phyloP scores from a whole-genome alignment of 1,140 invertebrate genomes.

The Lineus longissimus region DNA sequence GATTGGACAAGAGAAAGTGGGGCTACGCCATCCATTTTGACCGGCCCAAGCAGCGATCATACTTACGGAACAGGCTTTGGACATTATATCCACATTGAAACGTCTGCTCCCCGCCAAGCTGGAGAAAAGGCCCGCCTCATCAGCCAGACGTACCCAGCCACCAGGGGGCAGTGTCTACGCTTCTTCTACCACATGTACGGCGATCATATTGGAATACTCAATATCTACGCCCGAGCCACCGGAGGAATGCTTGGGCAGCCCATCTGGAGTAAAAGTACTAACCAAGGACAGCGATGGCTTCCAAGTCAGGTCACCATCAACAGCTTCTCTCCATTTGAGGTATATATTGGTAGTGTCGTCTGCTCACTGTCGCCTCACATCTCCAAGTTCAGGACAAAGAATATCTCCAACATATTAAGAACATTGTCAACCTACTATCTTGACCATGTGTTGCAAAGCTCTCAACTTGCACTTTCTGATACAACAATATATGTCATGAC shows the following conservation, averaged over 20 bases:
- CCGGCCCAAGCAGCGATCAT: conserved; percentile 42
- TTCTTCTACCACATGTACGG: conserved; percentile 80
- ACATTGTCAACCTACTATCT: too few species aligned
- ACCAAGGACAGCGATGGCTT: conserved; percentile 21
- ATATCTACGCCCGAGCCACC: conserved; percentile 28
- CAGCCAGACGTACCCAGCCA: conserved; percentile 22
- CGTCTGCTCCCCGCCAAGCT: conserved; percentile 31
- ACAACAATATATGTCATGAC: too few species aligned
- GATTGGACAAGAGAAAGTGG: conserved; percentile 32
- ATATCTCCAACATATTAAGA: too few species aligned
- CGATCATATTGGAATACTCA: conserved; percentile 29
- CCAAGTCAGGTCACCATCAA: conserved; percentile 15
- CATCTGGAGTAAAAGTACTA: conserved; percentile 20
- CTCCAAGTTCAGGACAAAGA: not conserved
- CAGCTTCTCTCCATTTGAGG: conserved; percentile 35
- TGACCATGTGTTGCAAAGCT: too few species aligned
- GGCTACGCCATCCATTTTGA: conserved; percentile 26
- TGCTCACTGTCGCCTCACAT: not conserved
- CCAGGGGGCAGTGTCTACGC: conserved; percentile 27
- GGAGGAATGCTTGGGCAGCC: conserved; percentile 1
- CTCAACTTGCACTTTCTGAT: too few species aligned
- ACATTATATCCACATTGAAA: conserved; percentile 47
- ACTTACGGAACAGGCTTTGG: conserved; percentile 38
- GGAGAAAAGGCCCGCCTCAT: conserved; percentile 38
- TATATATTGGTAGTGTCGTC: conserved; percentile 18